phyloP scores from a whole-genome alignment of 2,113 vertebrate genomes.

The Gavialis gangeticus region DNA sequence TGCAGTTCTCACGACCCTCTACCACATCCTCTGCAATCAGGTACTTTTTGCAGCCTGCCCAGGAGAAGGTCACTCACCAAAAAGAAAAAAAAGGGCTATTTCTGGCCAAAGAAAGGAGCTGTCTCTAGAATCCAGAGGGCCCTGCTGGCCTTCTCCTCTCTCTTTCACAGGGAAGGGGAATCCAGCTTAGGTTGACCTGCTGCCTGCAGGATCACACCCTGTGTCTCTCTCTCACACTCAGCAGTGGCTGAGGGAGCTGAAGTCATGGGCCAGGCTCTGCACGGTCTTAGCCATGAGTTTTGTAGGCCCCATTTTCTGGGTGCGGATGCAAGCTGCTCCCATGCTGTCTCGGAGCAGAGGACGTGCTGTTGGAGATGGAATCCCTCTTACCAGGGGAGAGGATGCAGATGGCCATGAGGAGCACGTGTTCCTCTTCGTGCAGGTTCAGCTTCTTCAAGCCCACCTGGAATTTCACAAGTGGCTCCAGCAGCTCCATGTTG shows the following conservation, averaged over 20 bases:
- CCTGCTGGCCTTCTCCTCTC: background rate
- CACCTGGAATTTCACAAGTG: constrained; percentile 96
- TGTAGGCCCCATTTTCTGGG: background rate
- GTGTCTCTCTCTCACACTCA: background rate
- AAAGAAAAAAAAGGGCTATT: background rate
- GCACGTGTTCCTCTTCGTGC: constrained; percentile 94
- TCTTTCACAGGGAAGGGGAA: background rate
- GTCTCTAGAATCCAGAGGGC: background rate
- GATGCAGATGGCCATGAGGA: constrained; percentile 98
- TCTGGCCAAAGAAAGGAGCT: background rate
- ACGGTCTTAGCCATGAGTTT: background rate
- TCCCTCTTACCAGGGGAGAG: constrained; percentile 90
- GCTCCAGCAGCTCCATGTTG: constrained; percentile 93
- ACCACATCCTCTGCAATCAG: background rate
- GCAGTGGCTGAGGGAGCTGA: background rate
- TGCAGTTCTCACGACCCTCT: too few species aligned
- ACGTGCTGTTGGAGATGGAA: accelerated
- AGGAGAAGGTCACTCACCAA: too few species aligned
- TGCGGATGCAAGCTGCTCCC: accelerated
- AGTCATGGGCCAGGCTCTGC: background rate
- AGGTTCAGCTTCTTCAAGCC: constrained; percentile 95
- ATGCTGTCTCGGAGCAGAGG: accelerated
- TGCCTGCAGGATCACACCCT: background rate
- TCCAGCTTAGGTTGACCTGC: background rate
- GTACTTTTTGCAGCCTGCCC: background rate